A percentile compares a stretch with the other conserved stretches of the same genome.
phyloP scores from a whole-genome alignment of 2,797 vertebrate species.

The Gymnodraco acuticeps region DNA sequence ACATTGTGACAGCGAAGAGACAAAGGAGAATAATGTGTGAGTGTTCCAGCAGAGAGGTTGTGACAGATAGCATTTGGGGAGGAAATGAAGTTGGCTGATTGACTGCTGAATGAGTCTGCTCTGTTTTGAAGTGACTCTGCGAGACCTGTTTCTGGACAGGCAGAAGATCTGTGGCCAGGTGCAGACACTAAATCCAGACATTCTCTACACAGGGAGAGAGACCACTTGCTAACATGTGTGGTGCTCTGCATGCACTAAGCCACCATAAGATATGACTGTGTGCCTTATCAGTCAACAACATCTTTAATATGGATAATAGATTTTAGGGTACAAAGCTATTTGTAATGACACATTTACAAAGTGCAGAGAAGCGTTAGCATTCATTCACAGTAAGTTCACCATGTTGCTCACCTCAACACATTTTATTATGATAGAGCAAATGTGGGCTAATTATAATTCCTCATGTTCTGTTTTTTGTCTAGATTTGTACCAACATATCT shows the following conservation, averaged over 20 bases:
- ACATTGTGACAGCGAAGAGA: conserved; percentile 5
- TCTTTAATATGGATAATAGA: conserved; percentile 8
- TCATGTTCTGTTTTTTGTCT: neutral
- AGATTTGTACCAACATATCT: neutral
- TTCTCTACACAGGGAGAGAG: conserved; percentile 62
- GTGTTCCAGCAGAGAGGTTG: conserved; percentile 10
- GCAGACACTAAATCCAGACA: conserved; percentile 79
- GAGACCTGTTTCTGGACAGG: conserved; percentile 69
- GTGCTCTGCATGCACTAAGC: conserved; percentile 46
- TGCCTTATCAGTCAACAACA: conserved; percentile 26
- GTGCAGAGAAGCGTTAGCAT: neutral
- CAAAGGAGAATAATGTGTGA: conserved; percentile 25
- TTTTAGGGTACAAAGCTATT: conserved; percentile 8
- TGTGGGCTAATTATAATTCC: neutral
- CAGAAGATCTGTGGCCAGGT: conserved; percentile 78
- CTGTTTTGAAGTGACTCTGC: conserved; percentile 76
- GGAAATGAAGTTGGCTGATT: conserved; percentile 57
- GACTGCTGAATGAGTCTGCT: conserved; percentile 73
- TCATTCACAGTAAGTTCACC: neutral
- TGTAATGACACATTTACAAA: neutral
- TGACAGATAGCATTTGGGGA: conserved; percentile 48
- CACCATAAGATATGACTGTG: conserved; percentile 40
- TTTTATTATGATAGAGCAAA: neutral
- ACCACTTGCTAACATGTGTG: conserved; percentile 75
- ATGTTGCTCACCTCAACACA: neutral